Evolutionary conservation across 2,797 vertebrate species (phyloP).

Genomic region (Jordanella pulchra): DNA sequence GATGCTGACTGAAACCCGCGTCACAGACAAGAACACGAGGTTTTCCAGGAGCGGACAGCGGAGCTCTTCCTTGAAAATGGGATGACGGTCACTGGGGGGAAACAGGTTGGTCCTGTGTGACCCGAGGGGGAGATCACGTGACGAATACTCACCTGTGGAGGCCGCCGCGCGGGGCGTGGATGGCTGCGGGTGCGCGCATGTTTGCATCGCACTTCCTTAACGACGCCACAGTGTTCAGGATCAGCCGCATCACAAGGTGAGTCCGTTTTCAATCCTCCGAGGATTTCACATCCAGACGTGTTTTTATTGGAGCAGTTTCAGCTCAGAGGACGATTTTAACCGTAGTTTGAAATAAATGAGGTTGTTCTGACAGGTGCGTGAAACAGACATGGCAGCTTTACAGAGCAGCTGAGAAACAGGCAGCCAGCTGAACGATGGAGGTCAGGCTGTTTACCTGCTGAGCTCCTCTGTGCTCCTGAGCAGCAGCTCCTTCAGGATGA

Average conservation of each 20-base stretch:
- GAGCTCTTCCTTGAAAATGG: not conserved
- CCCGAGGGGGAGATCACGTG: conserved; percentile 23
- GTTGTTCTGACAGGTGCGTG: not conserved
- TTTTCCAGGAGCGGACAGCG: not conserved
- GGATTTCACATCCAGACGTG: not conserved
- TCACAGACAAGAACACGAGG: too few species aligned
- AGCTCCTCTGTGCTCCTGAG: not conserved
- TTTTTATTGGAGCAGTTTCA: not conserved
- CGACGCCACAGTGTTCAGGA: not conserved
- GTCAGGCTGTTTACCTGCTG: too few species aligned
- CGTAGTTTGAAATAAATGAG: not conserved
- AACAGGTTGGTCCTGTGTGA: conserved; percentile 49
- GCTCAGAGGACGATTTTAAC: not conserved
- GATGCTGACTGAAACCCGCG: not conserved
- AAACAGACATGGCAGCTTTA: too few species aligned
- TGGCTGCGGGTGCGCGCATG: conserved; percentile 13
- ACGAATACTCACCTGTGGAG: conserved; percentile 31
- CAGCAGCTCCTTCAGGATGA: not conserved
- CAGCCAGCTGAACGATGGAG: too few species aligned
- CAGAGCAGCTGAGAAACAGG: too few species aligned
- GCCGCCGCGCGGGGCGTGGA: not conserved
- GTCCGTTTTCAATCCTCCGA: not conserved
- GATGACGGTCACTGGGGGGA: not conserved
- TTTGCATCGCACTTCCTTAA: not conserved
- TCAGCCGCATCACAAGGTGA: not conserved